These are phyloP conservation scores for Agonum fuliginosum DNA, from an alignment of 2,888 invertebrate species.

Conservation along the genomic window DNA sequence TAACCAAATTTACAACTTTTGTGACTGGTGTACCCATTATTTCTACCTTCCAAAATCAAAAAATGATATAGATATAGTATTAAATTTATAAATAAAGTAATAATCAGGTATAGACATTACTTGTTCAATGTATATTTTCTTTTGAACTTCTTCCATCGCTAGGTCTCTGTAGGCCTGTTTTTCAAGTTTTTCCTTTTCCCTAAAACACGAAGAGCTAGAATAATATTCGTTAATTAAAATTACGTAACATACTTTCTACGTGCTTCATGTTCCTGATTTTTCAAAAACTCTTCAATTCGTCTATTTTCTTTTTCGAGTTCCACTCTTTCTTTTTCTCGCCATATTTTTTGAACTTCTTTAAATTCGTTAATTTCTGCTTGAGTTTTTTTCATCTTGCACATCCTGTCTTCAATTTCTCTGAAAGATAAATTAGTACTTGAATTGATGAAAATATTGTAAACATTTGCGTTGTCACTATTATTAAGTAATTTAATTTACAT, in stretches of 20 bases:
- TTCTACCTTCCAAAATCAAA: no score
- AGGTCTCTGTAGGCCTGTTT: conserved; percentile 67
- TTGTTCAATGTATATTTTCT: conserved; percentile 67
- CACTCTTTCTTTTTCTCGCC: conserved; percentile 73
- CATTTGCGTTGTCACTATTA: no score
- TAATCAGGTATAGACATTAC: conserved; percentile 67
- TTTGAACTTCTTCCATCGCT: conserved; percentile 68
- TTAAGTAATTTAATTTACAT: no score
- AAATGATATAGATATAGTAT: no score
- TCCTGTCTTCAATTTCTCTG: conserved; percentile 75
- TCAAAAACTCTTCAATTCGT: conserved; percentile 69
- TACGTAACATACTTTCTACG: conserved; percentile 66
- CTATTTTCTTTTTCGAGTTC: conserved; percentile 73
- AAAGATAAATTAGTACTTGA: conserved; percentile 51
- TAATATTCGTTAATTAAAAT: conserved; percentile 30
- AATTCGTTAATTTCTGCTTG: conserved; percentile 76
- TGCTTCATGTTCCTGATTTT: conserved; percentile 70
- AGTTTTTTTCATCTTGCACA: conserved; percentile 73
- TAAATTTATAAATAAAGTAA: no score
- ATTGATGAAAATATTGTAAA: no score
- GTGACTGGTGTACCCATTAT: no score
- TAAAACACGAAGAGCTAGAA: conserved; percentile 13
- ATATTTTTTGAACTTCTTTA: conserved; percentile 73
- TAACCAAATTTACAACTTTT: no score
- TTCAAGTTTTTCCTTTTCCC: conserved; percentile 63